Evolutionary conservation across 2,888 invertebrate species (phyloP), one percentile per base, ranked within the genome.

Genomic region (Panorpa germanica): DNA sequence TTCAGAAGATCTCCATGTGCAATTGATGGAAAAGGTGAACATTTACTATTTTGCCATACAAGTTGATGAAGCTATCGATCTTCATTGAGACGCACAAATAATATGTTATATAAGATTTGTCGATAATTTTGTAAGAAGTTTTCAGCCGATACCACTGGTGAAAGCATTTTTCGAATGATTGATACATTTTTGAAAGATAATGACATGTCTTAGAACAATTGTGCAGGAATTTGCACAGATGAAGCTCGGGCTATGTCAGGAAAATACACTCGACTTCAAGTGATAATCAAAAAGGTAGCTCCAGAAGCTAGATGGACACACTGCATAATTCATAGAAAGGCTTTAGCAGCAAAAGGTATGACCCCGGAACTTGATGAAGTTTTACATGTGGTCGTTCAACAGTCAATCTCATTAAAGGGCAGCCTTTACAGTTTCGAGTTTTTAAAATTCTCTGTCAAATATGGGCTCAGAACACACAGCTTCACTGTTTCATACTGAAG

Each of bases 181-280:
- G 37, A 43, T 32, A 34, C 34, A 32, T 43, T 30, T 38, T 37
- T n/a, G n/a, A n/a, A n/a, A n/a, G n/a, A n/a, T n/a, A n/a, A n/a
- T n/a, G n/a, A n/a, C n/a, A n/a, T n/a, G n/a, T n/a, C n/a, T n/a
- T 43, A 40, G 37, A 35, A 32, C 18, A 38, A 38, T 28, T 40
- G 40, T 35, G 38, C 42, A 10, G 38, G 37, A 32, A 37, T 43
- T 20, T 42, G 38, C 35, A 41, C 40, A 21, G 42, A 42, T 39
- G 40, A 40, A 33, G 37, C 37, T 12, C 35, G 31, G 34, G 36
- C 36, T 26, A 41, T 40, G 37, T 32, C 35, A 32, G 38, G 37
- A 29, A n/a, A n/a, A n/a, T n/a, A n/a, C n/a, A n/a, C n/a, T n/a
- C n/a, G n/a, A n/a, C n/a, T n/a, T n/a, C n/a, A n/a, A n/a, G n/a